A percentile compares a stretch with the other conserved stretches of the same genome.
Conservation (phyloP, 2,797 vertebrate species). For the Sebastes kiyomatsui region DNA sequence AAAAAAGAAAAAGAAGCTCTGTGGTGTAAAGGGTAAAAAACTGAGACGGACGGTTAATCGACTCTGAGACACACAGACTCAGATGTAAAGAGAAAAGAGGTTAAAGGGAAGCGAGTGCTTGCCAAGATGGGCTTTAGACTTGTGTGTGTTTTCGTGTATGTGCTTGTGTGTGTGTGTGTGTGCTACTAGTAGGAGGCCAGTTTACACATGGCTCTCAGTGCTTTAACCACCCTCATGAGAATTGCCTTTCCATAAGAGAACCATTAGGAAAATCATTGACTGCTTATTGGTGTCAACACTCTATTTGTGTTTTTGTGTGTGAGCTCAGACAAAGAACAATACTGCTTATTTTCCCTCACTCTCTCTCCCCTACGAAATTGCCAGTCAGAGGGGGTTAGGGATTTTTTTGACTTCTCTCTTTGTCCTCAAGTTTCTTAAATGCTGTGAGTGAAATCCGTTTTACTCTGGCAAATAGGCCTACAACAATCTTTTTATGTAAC, state of each 20-base stretch:
- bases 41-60: conserved; percentile 26
- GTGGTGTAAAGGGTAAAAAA: background rate
- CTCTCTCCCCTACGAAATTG: conserved; percentile 9
- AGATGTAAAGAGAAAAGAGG: conserved; percentile 46
- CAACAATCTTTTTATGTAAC: conserved; percentile 52
- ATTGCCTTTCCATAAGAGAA: conserved; percentile 62
- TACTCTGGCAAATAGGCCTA: conserved; percentile 6
- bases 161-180: background rate
- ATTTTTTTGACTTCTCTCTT: conserved; percentile 39
- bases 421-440: conserved; percentile 44
- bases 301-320: conserved; percentile 40
- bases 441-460: conserved; percentile 39
- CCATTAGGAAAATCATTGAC: conserved; percentile 76
- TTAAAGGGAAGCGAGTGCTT: conserved; percentile 29
- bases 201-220: conserved; percentile 54
- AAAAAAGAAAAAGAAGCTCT: background rate
- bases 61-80: conserved; percentile 12
- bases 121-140: conserved; percentile 37
- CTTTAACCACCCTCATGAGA: conserved; percentile 73
- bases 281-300: conserved; percentile 72
- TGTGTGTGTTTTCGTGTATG: conserved; percentile 3
- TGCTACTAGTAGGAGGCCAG: conserved; percentile 1
- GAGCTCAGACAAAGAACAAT: conserved; percentile 70
- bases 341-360: conserved; percentile 43
- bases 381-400: background rate